Evolutionary conservation across 2,888 invertebrate species (phyloP).

Genomic region (Stictocephala bisonia): DNA sequence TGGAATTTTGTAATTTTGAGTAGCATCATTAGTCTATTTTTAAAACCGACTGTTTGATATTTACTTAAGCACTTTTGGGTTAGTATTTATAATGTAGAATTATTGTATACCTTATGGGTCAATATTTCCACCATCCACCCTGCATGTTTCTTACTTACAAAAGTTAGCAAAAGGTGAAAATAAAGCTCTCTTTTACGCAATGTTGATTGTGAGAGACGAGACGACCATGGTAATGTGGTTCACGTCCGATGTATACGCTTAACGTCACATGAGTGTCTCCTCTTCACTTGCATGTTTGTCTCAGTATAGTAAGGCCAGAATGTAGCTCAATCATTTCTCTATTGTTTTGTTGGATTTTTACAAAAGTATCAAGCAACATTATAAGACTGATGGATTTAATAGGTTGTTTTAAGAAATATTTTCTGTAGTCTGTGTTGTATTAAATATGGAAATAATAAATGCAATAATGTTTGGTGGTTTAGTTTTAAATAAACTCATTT

Average conservation of each 20-base stretch:
- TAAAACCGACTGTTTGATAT: too few species aligned
- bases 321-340: constrained; percentile 35
- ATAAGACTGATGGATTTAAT: constrained; percentile 47
- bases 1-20: too few species aligned
- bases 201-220: constrained; percentile 1
- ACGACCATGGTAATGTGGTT: background rate
- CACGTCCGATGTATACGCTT: constrained; percentile 52
- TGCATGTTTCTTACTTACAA: background rate
- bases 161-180: background rate
- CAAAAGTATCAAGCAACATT: constrained; percentile 43
- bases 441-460: constrained; percentile 45
- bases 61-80: too few species aligned
- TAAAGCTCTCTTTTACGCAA: background rate
- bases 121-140: too few species aligned
- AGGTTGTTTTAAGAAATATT: constrained; percentile 49
- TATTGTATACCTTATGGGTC: background rate
- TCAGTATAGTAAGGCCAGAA: constrained; percentile 14
- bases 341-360: constrained; percentile 19
- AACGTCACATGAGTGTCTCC: constrained; percentile 18
- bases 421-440: constrained; percentile 43
- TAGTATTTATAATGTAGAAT: too few species aligned
- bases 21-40: too few species aligned
- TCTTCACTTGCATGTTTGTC: too few species aligned
- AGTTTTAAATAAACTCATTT: constrained; percentile 20
- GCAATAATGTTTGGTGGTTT: constrained; percentile 46